Evolutionary conservation across 2,888 invertebrate genomes (phyloP).

Genomic region (Cephus nigrinus): DNA sequence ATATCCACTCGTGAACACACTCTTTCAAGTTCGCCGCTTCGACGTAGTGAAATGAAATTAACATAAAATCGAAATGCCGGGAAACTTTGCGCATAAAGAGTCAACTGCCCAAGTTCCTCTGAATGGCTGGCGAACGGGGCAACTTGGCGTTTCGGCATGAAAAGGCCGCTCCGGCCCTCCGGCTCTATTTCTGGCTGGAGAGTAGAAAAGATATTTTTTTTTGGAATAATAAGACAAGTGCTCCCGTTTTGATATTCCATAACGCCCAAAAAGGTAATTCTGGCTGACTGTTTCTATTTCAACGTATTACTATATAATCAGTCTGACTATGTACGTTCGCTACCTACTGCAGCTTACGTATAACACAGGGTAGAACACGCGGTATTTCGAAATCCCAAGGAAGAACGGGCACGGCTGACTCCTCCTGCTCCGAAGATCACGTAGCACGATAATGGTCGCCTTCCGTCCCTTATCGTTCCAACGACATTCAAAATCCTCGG

Average conservation of each 20-base stretch:
- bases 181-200: conserved; percentile 1
- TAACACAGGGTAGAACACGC: conserved; percentile 21
- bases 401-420: conserved; percentile 31
- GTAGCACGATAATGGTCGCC: conserved; percentile 62
- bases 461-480: conserved; percentile 57
- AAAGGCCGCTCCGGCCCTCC: conserved; percentile 37
- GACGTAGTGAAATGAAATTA: conserved; percentile 63
- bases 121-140: conserved; percentile 53
- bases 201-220: conserved; percentile 24
- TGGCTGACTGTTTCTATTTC: not conserved
- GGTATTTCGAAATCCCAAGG: conserved; percentile 48
- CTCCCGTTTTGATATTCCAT: not conserved
- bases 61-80: conserved; percentile 64
- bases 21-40: conserved; percentile 53
- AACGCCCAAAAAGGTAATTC: not conserved
- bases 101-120: conserved; percentile 62
- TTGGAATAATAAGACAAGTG: conserved; percentile 45
- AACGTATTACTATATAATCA: not conserved
- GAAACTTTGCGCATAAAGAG: conserved; percentile 63
- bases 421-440: conserved; percentile 55
- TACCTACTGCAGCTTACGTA: not conserved
- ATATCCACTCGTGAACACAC: conserved; percentile 28
- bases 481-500: conserved; percentile 60
- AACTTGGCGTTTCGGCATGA: conserved; percentile 51
- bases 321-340: not conserved